Evolutionary conservation across 2,888 invertebrate species (phyloP).

Genomic region (Ariolimax columbianus): DNA sequence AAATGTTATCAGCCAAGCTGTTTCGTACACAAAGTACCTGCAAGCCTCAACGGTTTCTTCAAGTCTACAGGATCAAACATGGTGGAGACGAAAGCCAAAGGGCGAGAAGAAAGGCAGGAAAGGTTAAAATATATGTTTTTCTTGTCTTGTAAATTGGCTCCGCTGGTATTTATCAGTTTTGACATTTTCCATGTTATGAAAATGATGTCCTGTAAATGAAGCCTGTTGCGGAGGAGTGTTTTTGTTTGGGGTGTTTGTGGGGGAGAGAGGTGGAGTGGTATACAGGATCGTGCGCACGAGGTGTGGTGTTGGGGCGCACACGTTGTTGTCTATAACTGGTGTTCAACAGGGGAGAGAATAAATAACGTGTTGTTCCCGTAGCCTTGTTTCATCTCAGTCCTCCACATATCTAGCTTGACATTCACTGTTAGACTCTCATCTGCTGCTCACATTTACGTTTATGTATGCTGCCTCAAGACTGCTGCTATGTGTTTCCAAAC

Average conservation of each 20-base stretch:
- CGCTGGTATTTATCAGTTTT: conserved; percentile 39
- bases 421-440: background rate
- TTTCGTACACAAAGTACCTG: too few relatives aligned
- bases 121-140: conserved; percentile 45
- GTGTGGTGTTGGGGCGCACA: background rate
- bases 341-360: background rate
- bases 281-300: background rate
- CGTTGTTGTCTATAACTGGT: background rate
- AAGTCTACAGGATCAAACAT: conserved; percentile 24
- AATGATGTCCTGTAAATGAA: conserved; percentile 24
- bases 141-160: conserved; percentile 39
- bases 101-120: conserved; percentile 40
- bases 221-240: background rate
- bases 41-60: too few relatives aligned
- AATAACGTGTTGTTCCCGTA: background rate
- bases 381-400: background rate
- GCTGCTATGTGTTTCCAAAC: background rate
- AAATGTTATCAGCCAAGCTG: too few relatives aligned
- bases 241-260: background rate
- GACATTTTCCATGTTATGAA: conserved; percentile 41
- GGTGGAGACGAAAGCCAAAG: conserved; percentile 9
- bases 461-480: background rate
- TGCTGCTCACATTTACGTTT: background rate
- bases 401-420: background rate
- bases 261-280: too few relatives aligned